Percentiles rank a stretch among this genome's conserved stretches.
phyloP scores from a whole-genome alignment of 1,140 invertebrate species.

The Pentalonia nigronervosa region DNA sequence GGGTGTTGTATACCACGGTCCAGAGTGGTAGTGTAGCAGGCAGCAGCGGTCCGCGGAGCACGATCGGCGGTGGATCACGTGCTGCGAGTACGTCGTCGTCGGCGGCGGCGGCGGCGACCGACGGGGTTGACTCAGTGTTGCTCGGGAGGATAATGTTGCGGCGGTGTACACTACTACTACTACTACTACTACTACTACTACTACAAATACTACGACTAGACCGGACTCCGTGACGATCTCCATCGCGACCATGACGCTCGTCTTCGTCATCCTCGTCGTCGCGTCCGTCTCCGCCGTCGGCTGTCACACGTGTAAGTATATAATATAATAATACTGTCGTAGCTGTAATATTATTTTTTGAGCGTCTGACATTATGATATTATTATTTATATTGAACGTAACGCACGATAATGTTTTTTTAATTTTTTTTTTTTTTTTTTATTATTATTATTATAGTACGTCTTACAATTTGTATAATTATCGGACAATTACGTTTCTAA shows the following conservation, averaged over 20 bases:
- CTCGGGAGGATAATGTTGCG: constrained; percentile 45
- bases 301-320: constrained; percentile 42
- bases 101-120: constrained; percentile 35
- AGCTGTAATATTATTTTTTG: background rate
- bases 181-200: background rate
- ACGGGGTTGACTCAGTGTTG: constrained; percentile 49
- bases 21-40: background rate
- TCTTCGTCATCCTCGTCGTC: constrained; percentile 33
- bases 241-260: constrained; percentile 49
- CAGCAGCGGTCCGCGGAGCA: background rate
- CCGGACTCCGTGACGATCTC: constrained; percentile 43
- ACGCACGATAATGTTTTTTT: no score
- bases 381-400: no score
- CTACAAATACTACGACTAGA: background rate
- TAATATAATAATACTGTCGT: background rate
- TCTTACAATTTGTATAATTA: no score
- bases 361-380: no score
- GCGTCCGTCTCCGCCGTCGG: constrained; percentile 26
- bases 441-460: no score
- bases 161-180: background rate
- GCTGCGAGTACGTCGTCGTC: background rate
- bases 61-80: constrained; percentile 39
- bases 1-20: background rate
- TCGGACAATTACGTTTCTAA: no score
- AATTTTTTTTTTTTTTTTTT: no score